Evolutionary conservation across 2,888 invertebrate species (phyloP).

Genomic region (Volucella inanis): DNA sequence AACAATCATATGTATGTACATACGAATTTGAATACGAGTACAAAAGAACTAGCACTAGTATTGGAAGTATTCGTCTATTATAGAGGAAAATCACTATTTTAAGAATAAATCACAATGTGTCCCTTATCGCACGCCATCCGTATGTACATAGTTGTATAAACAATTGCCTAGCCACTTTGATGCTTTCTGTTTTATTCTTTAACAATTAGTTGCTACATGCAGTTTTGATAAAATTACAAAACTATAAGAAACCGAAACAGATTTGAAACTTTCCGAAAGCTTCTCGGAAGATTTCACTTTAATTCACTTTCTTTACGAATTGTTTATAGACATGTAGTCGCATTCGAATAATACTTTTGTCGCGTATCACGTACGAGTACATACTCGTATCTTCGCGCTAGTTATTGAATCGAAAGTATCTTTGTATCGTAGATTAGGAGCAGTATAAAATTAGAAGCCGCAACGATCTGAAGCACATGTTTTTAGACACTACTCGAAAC

Average conservation of each 20-base stretch:
- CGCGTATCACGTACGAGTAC: too few species aligned
- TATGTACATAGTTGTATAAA: not conserved
- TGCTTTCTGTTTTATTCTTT: conserved; percentile 19
- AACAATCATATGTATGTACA: conserved; percentile 22
- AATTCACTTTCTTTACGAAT: conserved; percentile 31
- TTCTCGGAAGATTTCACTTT: not conserved
- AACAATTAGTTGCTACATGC: not conserved
- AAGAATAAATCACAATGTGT: conserved; percentile 38
- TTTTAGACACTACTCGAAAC: conserved; percentile 50
- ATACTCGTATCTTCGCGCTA: not conserved
- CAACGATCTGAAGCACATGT: conserved; percentile 53
- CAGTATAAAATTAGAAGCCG: conserved; percentile 15
- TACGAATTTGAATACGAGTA: not conserved
- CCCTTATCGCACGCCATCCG: conserved; percentile 26
- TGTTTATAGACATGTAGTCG: too few species aligned
- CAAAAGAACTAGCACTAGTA: too few species aligned
- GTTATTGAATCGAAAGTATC: conserved; percentile 5
- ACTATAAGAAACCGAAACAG: not conserved
- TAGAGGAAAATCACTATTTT: conserved; percentile 36
- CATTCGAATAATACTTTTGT: too few species aligned
- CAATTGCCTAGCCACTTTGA: not conserved
- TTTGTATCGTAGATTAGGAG: conserved; percentile 3
- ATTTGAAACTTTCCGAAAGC: not conserved
- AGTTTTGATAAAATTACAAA: not conserved
- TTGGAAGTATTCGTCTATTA: not conserved